A percentile compares a stretch with the other conserved stretches of the same genome.
Evolutionary conservation across 2,797 vertebrate genomes (phyloP).

Genomic region (Gallirallus australis): DNA sequence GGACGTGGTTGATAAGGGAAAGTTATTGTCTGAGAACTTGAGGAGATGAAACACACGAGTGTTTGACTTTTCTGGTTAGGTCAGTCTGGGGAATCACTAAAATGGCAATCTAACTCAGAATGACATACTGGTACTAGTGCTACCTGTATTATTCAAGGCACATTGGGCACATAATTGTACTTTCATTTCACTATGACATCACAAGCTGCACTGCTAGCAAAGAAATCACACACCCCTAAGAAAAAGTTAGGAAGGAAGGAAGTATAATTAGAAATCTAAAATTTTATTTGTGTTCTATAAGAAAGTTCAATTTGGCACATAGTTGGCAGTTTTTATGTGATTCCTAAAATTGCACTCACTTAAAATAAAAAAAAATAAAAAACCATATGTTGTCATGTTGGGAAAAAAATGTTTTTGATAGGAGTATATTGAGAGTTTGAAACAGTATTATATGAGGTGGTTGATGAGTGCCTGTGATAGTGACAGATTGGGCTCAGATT

Average conservation of each 20-base stretch:
- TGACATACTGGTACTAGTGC: conserved; percentile 65
- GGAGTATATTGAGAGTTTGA: not conserved
- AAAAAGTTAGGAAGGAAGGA: conserved; percentile 23
- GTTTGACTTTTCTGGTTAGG: conserved; percentile 30
- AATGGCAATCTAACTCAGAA: conserved; percentile 68
- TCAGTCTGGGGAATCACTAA: conserved; percentile 27
- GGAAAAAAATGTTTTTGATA: not conserved
- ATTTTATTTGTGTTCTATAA: conserved; percentile 15
- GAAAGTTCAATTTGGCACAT: conserved; percentile 49
- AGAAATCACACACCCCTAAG: conserved; percentile 49
- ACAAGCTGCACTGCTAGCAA: conserved; percentile 69
- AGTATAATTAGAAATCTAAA: conserved; percentile 43
- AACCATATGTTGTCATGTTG: not conserved
- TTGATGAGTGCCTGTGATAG: not conserved
- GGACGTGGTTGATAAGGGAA: not conserved
- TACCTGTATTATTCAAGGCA: conserved; percentile 80
- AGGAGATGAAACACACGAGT: conserved; percentile 29
- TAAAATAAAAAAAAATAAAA: not conserved
- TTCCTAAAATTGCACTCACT: not conserved
- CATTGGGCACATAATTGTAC: conserved; percentile 75
- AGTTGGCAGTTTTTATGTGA: conserved; percentile 30
- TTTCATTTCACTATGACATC: conserved; percentile 78
- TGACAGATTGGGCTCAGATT: not conserved
- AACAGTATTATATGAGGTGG: not conserved
- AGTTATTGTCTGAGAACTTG: not conserved